Base-by-base conservation (phyloP, 2,888 invertebrate genomes). In the Homarus gammarus region DNA sequence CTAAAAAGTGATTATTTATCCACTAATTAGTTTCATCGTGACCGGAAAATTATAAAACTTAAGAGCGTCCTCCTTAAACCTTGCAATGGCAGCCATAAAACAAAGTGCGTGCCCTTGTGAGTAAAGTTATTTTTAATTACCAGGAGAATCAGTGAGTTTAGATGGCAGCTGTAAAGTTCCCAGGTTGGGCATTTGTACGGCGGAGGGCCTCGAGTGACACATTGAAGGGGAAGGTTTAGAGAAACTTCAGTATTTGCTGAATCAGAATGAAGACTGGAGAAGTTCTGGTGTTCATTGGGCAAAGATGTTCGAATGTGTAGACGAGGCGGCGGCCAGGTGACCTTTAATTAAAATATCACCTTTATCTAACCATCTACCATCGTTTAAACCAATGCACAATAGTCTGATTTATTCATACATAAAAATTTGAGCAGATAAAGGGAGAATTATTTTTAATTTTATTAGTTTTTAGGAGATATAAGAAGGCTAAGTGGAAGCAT, bases 81-180 rank as follows among this genome's bases (percentile, higher is more conserved):
- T 84, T 84, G 88, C 84, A 84, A 89, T 84, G 88, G 88, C 88
- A 89, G 88, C 84, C 84, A 72, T 83, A 70, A 83, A 88, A 83
- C 49, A 51, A 77, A 78, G 78, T 86, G 38, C 61, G 49, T 12
- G 79, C 18, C 15, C 36, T 44, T 33, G 64, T 68, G 83, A 70
- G 70, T 36, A 12, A 44, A 68, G 68, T 51, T 83, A 83, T 83
- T 83, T 83, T 70, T 68, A 40, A 51, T 49, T 49, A 6, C 12
- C 33, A 22, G 68, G 6, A 36, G 10, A n/a, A 83, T 10, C 15
- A 12, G 40, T 33, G 44, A 44, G 12, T 44, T 8, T 44, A 8
- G 6, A 8, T 44, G 12, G 44, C 44, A 44, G 5, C 8, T 5
- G 12, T 44, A 44, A 44, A 44, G 44, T 44, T 44, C 12, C 6